These are phyloP conservation scores for Heteromurus nitidus DNA, from an alignment of 2,888 invertebrate genomes.

Conservation along the genomic window DNA sequence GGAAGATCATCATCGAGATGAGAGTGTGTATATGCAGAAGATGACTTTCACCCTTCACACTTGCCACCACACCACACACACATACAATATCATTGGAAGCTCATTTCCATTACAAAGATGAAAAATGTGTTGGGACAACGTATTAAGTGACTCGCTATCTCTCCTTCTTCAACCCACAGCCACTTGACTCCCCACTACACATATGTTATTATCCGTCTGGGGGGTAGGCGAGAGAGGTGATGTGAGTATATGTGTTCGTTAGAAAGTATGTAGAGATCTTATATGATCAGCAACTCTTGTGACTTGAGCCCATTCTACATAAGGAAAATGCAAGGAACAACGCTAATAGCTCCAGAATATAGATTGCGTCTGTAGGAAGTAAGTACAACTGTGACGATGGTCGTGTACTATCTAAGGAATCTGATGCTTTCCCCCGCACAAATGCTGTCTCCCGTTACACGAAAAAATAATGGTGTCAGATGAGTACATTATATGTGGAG, in stretches of 20 bases:
- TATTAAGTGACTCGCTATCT: conserved; percentile 53
- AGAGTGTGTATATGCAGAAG: neutral
- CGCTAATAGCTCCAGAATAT: too few species aligned
- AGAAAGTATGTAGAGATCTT: neutral
- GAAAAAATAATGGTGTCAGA: too few species aligned
- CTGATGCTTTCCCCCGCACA: too few species aligned
- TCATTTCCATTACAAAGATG: conserved; percentile 51
- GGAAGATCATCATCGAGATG: too few species aligned
- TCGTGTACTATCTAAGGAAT: neutral
- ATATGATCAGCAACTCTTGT: neutral
- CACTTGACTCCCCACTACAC: neutral
- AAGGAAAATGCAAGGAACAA: neutral
- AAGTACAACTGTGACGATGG: neutral
- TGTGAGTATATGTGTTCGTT: neutral
- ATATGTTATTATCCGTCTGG: neutral
- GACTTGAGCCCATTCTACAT: neutral
- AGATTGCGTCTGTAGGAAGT: too few species aligned
- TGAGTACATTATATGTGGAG: neutral
- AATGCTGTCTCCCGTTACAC: too few species aligned
- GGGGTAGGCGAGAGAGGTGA: neutral
- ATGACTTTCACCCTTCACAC: too few species aligned
- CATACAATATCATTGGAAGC: conserved; percentile 19
- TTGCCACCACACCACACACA: too few species aligned
- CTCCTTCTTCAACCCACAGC: neutral
- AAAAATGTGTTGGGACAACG: conserved; percentile 40